Conservation (phyloP, 1,140 invertebrate genomes). For the Drosophila kanapiae region DNA sequence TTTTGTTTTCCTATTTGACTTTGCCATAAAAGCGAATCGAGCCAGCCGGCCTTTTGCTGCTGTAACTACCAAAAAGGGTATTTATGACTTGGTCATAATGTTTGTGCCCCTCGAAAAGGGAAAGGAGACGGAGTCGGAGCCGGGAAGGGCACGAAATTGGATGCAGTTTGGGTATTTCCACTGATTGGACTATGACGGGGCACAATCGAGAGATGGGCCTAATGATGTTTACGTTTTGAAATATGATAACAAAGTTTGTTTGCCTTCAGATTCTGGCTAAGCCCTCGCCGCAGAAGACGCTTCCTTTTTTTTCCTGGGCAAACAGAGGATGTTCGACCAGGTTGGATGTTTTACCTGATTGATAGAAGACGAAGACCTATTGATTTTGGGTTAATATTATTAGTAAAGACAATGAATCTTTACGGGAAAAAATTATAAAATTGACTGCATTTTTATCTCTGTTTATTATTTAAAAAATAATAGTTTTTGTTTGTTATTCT, state of each 20-base stretch:
- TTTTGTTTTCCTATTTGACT: conserved; percentile 84
- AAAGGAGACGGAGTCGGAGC: not conserved
- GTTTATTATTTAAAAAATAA: not conserved
- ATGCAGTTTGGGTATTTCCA: conserved; percentile 32
- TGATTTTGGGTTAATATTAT: not conserved
- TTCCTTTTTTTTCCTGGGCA: not conserved
- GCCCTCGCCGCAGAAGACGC: not conserved
- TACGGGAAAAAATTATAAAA: too few relatives aligned
- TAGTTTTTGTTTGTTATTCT: not conserved
- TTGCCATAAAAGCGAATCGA: conserved; percentile 78
- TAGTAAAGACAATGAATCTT: too few relatives aligned
- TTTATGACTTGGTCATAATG: conserved; percentile 41
- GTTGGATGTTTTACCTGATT: not conserved
- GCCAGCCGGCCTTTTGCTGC: conserved; percentile 27
- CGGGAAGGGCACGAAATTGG: conserved; percentile 21
- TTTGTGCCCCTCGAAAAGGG: conserved; percentile 26
- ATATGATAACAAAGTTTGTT: conserved; percentile 49
- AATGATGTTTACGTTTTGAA: conserved; percentile 49
- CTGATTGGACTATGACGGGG: conserved; percentile 49
- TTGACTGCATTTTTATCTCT: not conserved
- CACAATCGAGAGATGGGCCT: conserved; percentile 36
- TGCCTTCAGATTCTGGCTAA: conserved; percentile 28
- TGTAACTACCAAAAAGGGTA: conserved; percentile 45
- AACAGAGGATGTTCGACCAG: conserved; percentile 8
- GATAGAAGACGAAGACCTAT: not conserved